Evolutionary conservation across 2,888 invertebrate genomes (phyloP).

Genomic region (Cheilosia scutellata): DNA sequence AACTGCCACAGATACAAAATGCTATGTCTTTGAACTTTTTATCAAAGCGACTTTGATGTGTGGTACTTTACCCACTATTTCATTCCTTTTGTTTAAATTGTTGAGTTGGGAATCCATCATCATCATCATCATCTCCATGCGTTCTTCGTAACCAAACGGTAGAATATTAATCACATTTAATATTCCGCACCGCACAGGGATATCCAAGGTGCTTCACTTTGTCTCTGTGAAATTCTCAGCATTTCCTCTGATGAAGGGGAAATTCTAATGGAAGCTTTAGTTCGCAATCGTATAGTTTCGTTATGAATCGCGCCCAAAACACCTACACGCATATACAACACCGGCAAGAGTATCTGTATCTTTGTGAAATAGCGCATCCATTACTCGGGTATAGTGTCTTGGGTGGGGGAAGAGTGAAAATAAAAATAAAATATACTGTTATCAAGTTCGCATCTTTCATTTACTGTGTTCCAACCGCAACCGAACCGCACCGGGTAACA

Average conservation of each 20-base stretch:
- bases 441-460: constrained; percentile 58
- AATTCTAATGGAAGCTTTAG: constrained; percentile 57
- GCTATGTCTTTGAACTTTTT: constrained; percentile 44
- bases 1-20: constrained; percentile 1
- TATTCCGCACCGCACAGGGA: constrained; percentile 49
- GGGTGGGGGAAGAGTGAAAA: neutral
- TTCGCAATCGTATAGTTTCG: constrained; percentile 28
- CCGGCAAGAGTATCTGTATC: neutral
- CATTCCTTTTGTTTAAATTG: constrained; percentile 33
- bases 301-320: constrained; percentile 45
- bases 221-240: constrained; percentile 65
- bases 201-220: constrained; percentile 55
- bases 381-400: constrained; percentile 11
- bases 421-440: constrained; percentile 1
- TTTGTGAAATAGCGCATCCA: constrained; percentile 26
- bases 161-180: constrained; percentile 71
- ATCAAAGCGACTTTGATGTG: constrained; percentile 46
- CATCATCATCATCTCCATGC: constrained; percentile 31
- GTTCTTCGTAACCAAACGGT: constrained; percentile 22
- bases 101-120: constrained; percentile 48
- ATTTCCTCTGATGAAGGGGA: constrained; percentile 48
- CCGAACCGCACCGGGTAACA: constrained; percentile 35
- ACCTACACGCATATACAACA: constrained; percentile 36
- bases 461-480: constrained; percentile 33
- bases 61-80: constrained; percentile 43